Base-by-base conservation (phyloP, 1,140 invertebrate species). In the Melanaphis sacchari region DNA sequence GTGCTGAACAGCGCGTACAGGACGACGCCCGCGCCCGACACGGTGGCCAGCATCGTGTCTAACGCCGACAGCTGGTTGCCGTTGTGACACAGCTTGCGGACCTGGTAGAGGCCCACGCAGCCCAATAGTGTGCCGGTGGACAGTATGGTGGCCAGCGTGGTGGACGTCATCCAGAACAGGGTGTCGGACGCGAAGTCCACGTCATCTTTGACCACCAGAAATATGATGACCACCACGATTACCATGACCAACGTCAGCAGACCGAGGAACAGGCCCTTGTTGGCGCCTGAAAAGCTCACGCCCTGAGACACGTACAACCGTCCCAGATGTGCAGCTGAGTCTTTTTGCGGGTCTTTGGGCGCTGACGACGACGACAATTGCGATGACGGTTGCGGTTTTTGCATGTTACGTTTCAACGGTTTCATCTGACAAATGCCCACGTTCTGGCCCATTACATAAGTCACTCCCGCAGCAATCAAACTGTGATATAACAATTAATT, bases 221-320 rank as follows among this genome's bases (percentile, higher is more conserved):
- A 97, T 36, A 97, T 96, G n/a, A 97, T 96, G 22, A 97, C 95
- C 11, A 96, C 96, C 6, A 97, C 96, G 43, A 97, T 96, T 0
- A 96, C 96, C 8, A 96, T 95, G 0, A 96, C 96, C 94, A 97
- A 95, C 88, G 96, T 96, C 0, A 97, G 95, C 6, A 97, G 95
- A 0, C 96, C 96, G 1, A 97, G 94, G 93, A 97, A 96, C 6
- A 97, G 95, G 7, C 96, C 96, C 94, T 96, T 96, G 94, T 96
- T 96, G 18, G 96, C 96, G 6, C 96, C 95, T 31, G 91, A 93
- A 38, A 93, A 93, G 31, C 91, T 93, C 46, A 54, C 38, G 5
- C 91, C 91, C 26, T 49, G 49, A 0, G 91, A 93, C 81, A 93
- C 76, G 49, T 93, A 93, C 91, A 93, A n/a, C 15, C 91, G 81